Conservation (phyloP, 35 echinoderm and acorn worm genomes). For the Ophioderma brevispina region DNA sequence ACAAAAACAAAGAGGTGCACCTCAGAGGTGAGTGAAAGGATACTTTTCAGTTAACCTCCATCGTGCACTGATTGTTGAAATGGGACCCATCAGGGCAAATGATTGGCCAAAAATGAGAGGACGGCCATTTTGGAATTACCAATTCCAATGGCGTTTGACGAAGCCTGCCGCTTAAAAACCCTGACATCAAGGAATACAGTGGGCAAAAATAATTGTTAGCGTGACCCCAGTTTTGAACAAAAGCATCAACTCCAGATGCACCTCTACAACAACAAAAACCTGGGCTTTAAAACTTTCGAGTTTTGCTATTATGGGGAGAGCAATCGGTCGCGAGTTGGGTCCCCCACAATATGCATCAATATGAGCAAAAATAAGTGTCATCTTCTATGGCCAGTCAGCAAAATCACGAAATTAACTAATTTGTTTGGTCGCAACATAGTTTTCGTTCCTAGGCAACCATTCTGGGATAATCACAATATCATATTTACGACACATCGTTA, state of each 20-base stretch:
- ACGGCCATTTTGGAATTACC: constrained; percentile 34
- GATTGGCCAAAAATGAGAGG: constrained; percentile 39
- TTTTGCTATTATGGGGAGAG: constrained; percentile 30
- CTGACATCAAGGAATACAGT: constrained; percentile 7
- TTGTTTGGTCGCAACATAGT: constrained; percentile 15
- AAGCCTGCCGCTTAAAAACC: not conserved
- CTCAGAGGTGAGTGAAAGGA: not conserved
- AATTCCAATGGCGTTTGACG: not conserved
- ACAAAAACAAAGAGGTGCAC: constrained; percentile 2
- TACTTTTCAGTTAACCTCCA: not conserved
- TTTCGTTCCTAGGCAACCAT: constrained; percentile 46
- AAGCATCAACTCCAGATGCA: constrained; percentile 23
- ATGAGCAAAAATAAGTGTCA: constrained; percentile 5
- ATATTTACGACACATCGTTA: too few species aligned
- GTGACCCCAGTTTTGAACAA: constrained; percentile 18
- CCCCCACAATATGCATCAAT: constrained; percentile 47
- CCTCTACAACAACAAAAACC: constrained; percentile 47
- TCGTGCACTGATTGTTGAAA: constrained; percentile 13
- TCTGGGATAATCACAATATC: too few species aligned
- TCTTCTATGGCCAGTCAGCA: constrained; percentile 40
- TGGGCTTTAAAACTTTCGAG: not conserved
- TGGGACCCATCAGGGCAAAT: constrained; percentile 11
- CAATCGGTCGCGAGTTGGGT: constrained; percentile 22
- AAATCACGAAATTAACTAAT: constrained; percentile 26
- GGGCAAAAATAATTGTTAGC: constrained; percentile 58